Evolutionary conservation across 2,113 vertebrate genomes (phyloP).

Genomic region (Lutjanus erythropterus): DNA sequence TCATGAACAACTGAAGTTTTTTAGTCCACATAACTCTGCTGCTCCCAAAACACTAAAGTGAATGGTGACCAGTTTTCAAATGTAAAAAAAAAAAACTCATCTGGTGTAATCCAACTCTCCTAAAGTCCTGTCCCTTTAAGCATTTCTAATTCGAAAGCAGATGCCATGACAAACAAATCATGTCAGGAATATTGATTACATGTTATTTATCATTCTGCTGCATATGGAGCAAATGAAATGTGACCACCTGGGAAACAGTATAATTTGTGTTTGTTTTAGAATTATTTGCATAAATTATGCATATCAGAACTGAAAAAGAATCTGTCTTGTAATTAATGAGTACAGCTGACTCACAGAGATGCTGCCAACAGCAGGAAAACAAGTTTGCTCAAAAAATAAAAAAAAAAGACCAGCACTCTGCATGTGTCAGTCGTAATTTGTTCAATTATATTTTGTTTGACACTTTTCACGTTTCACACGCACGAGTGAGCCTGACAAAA

Average conservation of each 20-base stretch:
- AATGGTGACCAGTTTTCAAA: too few species aligned
- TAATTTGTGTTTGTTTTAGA: slow-evolving; percentile 11
- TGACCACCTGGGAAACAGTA: not conserved
- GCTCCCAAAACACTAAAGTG: too few species aligned
- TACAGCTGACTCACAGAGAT: slow-evolving; percentile 16
- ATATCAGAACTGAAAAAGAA: slow-evolving; percentile 1
- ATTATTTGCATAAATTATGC: slow-evolving; percentile 44
- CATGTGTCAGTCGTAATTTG: not conserved
- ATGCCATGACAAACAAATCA: slow-evolving; percentile 14
- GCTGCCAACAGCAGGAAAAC: slow-evolving; percentile 23
- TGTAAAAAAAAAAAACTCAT: too few species aligned
- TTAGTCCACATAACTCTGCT: too few species aligned
- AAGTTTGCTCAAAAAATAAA: slow-evolving; percentile 7
- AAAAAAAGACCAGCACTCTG: not conserved
- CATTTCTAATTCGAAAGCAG: too few species aligned
- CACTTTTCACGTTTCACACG: not conserved
- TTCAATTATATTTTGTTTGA: not conserved
- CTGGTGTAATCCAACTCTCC: too few species aligned
- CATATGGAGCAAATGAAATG: not conserved
- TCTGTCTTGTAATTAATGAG: slow-evolving; percentile 30
- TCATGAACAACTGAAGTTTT: too few species aligned
- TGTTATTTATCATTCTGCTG: slow-evolving; percentile 5
- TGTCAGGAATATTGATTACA: slow-evolving; percentile 4
- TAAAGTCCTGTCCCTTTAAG: too few species aligned
- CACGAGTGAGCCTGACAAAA: not conserved